These are phyloP conservation scores for Wiebesia pumilae DNA, from an alignment of 1,140 invertebrate species.

Conservation along the genomic window DNA sequence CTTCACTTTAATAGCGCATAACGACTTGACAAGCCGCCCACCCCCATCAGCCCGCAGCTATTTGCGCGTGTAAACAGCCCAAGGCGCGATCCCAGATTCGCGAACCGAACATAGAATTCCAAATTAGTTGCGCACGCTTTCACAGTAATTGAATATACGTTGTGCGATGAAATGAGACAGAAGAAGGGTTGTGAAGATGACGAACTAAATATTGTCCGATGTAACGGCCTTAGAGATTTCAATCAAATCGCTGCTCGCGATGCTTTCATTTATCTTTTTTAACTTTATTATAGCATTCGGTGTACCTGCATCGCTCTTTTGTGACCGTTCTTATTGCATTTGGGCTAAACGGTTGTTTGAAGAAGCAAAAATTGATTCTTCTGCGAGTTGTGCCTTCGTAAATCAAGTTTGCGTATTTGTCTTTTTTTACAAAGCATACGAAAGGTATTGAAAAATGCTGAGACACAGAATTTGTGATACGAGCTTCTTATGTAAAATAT, in stretches of 20 bases:
- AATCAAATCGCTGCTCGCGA: neutral
- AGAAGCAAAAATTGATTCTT: neutral
- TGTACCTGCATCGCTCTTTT: no score
- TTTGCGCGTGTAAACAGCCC: neutral
- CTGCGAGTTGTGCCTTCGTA: neutral
- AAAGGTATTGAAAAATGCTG: neutral
- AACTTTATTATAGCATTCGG: neutral
- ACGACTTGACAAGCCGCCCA: neutral
- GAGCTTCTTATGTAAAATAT: neutral
- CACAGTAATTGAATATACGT: neutral
- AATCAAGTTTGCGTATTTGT: neutral
- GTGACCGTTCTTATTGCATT: neutral
- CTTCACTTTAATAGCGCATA: neutral
- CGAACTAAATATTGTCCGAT: slow-evolving; percentile 1
- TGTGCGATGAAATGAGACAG: no score
- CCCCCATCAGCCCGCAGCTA: neutral
- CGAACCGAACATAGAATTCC: slow-evolving; percentile 8
- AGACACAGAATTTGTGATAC: neutral
- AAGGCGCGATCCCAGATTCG: neutral
- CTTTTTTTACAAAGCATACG: neutral
- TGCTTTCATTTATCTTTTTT: neutral
- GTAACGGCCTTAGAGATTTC: neutral
- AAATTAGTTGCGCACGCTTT: slow-evolving; percentile 16
- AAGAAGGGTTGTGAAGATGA: no score
- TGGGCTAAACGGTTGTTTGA: neutral